These are phyloP conservation scores for Chirona hameri DNA, from an alignment of 2,888 invertebrate genomes.

Conservation along the genomic window DNA sequence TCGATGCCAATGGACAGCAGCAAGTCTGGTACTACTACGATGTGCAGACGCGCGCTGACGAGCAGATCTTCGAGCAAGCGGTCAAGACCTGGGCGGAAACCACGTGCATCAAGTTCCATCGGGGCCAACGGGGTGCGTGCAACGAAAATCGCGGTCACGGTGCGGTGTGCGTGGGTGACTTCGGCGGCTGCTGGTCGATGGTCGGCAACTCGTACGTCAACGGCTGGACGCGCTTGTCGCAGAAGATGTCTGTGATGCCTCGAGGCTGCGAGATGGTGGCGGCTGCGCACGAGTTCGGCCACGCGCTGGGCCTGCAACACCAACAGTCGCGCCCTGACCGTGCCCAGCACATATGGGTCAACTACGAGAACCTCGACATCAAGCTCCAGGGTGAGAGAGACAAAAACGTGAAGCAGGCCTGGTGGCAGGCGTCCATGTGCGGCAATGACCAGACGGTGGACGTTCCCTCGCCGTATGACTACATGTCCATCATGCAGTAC, in stretches of 20 bases:
- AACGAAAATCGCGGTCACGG: not conserved
- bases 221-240: not conserved
- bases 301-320: not conserved
- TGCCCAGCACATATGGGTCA: not conserved
- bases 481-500: not conserved
- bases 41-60: not conserved
- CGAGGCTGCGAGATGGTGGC: not conserved
- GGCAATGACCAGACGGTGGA: not conserved
- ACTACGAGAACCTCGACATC: not conserved
- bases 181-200: not conserved
- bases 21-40: not conserved
- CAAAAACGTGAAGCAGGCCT: not conserved
- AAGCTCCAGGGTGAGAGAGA: not conserved
- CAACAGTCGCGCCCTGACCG: not conserved
- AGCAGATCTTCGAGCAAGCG: not conserved
- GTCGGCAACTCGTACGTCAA: not conserved
- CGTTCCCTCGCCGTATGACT: not conserved
- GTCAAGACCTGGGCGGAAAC: not conserved
- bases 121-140: not conserved
- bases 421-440: not conserved
- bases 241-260: not conserved
- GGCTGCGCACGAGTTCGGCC: constrained; percentile 2
- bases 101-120: not conserved
- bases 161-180: not conserved
- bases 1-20: not conserved